Conservation (phyloP, 1,140 invertebrate species). For the Drosophila mauritiana region DNA sequence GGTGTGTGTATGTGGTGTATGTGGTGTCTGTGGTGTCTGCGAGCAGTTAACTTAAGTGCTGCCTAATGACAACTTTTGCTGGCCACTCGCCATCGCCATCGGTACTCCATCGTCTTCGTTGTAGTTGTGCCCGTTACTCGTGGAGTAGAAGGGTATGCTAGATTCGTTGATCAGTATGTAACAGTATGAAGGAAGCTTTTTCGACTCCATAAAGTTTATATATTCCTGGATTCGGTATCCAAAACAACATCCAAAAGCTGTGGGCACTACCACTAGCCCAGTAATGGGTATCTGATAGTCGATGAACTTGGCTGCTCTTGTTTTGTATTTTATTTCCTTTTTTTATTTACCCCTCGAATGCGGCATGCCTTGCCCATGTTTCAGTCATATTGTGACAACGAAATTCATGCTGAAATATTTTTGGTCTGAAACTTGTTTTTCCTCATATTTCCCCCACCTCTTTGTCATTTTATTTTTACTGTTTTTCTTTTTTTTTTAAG, state of each 20-base stretch:
- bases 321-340: conserved; percentile 17
- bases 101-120: conserved; percentile 11
- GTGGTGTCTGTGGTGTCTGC: conserved; percentile 8
- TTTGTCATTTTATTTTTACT: neutral
- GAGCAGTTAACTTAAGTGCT: conserved; percentile 71
- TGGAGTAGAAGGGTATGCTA: too few relatives aligned
- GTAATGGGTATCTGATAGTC: too few relatives aligned
- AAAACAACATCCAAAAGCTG: too few relatives aligned
- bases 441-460: conserved; percentile 29
- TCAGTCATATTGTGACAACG: conserved; percentile 64
- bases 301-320: neutral
- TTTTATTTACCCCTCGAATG: conserved; percentile 17
- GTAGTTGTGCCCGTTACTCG: conserved; percentile 1
- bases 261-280: too few relatives aligned
- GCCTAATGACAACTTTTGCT: conserved; percentile 68
- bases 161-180: too few relatives aligned
- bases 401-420: conserved; percentile 82
- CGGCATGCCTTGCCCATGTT: conserved; percentile 44
- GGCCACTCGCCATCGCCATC: conserved; percentile 33
- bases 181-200: too few relatives aligned
- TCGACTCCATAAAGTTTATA: neutral
- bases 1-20: conserved; percentile 1
- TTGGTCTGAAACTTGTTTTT: conserved; percentile 67
- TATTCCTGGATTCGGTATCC: neutral
- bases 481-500: conserved; percentile 51